Evolutionary conservation across 2,113 vertebrate genomes (phyloP).

Genomic region (Grammomys dolichurus): DNA sequence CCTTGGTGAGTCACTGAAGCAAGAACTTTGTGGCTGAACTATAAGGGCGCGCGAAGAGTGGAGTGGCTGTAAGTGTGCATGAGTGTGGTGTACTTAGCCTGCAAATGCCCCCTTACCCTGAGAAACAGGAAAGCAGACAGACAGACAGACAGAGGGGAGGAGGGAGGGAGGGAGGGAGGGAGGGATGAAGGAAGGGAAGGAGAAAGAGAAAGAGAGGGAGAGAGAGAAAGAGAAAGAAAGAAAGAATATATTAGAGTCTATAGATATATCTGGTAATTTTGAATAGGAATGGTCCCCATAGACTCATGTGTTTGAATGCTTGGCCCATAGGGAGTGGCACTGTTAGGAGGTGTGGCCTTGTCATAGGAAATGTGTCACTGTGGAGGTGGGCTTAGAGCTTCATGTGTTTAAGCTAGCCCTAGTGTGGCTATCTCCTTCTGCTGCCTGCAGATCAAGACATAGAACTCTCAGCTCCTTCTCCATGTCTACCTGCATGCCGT

Average conservation of each 20-base stretch:
- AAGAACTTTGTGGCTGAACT: not conserved
- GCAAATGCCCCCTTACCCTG: not conserved
- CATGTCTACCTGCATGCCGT: not conserved
- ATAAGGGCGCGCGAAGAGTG: rapidly evolving
- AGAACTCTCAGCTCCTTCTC: not conserved
- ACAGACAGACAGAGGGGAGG: not conserved
- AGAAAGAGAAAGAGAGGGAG: not conserved
- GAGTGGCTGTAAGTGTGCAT: not conserved
- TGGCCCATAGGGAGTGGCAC: not conserved
- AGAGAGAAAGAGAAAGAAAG: not conserved
- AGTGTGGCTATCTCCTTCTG: not conserved
- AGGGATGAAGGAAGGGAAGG: rapidly evolving
- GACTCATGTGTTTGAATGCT: not conserved
- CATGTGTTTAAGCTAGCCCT: not conserved
- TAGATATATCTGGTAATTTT: not conserved
- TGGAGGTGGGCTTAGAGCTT: not conserved
- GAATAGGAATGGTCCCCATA: not conserved
- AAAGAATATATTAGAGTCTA: not conserved
- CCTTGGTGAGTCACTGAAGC: rapidly evolving
- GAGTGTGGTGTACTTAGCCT: not conserved
- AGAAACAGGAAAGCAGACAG: not conserved
- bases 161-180: not conserved
- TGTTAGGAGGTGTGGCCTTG: not conserved
- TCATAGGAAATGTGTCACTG: not conserved
- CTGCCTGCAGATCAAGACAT: not conserved